Percentiles rank a stretch among this genome's conserved stretches.
These are phyloP conservation scores for Agonum fuliginosum DNA, from an alignment of 2,888 invertebrate species.

Conservation along the genomic window DNA sequence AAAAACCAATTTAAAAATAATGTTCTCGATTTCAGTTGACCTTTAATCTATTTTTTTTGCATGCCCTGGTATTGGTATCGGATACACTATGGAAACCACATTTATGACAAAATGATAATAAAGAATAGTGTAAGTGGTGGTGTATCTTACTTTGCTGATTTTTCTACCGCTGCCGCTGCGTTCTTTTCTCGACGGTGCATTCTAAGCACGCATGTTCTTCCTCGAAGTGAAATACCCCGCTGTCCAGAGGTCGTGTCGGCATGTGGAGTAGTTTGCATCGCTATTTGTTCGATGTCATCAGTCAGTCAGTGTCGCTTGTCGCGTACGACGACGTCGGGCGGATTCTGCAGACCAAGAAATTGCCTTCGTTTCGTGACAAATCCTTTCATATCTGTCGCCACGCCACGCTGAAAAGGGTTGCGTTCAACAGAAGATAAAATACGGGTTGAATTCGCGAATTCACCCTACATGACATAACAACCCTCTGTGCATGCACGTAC, in stretches of 20 bases:
- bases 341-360: constrained; percentile 61
- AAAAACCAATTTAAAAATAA: too few relatives aligned
- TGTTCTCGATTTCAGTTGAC: too few relatives aligned
- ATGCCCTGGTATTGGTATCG: too few relatives aligned
- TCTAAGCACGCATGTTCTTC: constrained; percentile 1
- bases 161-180: too few relatives aligned
- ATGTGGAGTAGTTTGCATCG: constrained; percentile 54
- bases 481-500: background rate
- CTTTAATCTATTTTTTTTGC: too few relatives aligned
- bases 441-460: constrained; percentile 59
- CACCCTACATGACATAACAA: background rate
- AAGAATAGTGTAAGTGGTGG: too few relatives aligned
- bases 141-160: too few relatives aligned
- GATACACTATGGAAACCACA: too few relatives aligned
- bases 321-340: constrained; percentile 4
- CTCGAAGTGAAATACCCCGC: constrained; percentile 25
- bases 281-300: constrained; percentile 60
- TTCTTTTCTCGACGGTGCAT: constrained; percentile 1
- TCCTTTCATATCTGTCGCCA: constrained; percentile 60
- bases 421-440: constrained; percentile 62
- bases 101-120: too few relatives aligned
- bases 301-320: constrained; percentile 32
- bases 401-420: constrained; percentile 63
- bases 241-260: constrained; percentile 42
- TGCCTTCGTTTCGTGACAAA: constrained; percentile 62